Evolutionary conservation across 2,888 invertebrate species (phyloP).

Genomic region (Amphimallon solstitiale): DNA sequence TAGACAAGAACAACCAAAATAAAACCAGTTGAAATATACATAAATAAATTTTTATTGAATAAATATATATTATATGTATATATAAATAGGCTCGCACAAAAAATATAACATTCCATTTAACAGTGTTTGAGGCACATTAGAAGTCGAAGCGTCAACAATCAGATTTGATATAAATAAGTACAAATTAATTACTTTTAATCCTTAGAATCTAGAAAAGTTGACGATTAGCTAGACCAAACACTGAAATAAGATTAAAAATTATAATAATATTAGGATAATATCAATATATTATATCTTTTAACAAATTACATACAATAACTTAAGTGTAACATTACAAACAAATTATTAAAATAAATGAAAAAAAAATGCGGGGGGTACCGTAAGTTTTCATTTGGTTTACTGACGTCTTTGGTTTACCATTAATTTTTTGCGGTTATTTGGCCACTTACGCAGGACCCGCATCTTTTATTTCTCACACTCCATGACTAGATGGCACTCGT

Average conservation of each 20-base stretch:
- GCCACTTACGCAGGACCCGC: background rate
- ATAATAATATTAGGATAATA: slow-evolving; percentile 7
- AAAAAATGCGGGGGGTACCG: background rate
- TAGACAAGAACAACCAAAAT: too few species aligned
- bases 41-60: slow-evolving; percentile 41
- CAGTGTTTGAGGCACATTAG: slow-evolving; percentile 24
- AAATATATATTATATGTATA: too few species aligned
- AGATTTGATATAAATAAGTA: background rate
- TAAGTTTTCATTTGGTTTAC: background rate
- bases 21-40: too few species aligned
- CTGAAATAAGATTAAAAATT: slow-evolving; percentile 8
- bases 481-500: slow-evolving; percentile 61
- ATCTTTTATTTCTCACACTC: slow-evolving; percentile 24
- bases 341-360: background rate
- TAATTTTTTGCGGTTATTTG: slow-evolving; percentile 32
- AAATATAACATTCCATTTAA: slow-evolving; percentile 39
- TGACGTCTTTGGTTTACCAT: background rate
- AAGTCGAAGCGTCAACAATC: slow-evolving; percentile 25
- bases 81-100: slow-evolving; percentile 35
- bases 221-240: slow-evolving; percentile 19
- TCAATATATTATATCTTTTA: background rate
- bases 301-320: slow-evolving; percentile 11
- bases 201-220: slow-evolving; percentile 6
- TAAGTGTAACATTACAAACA: background rate
- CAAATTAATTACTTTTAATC: slow-evolving; percentile 2